Base-by-base conservation (phyloP, 1,140 invertebrate species). In the Euglossa dilemma region DNA sequence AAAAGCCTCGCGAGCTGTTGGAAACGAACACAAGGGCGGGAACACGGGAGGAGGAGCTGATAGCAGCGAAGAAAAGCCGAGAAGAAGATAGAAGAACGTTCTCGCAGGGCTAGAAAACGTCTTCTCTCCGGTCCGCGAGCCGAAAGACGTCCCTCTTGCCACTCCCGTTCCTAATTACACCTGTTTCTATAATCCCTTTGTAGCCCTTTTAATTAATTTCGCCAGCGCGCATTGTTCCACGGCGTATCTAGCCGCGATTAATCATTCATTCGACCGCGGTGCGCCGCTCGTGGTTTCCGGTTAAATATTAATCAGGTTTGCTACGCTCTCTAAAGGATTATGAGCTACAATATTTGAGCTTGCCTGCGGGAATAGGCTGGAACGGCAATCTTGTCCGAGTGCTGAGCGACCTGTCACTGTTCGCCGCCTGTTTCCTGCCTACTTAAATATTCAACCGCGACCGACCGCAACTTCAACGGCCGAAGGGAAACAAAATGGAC, bases 241-340 rank as follows among this genome's bases (percentile, higher is more conserved):
- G n/a, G 9, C 52, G 71, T 36, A 74, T 45, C 70, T 66, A 61
- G 50, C 43, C n/a, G 2, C 54, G 61, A 80, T 81, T 81, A 81
- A 75, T 81, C 71, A 75, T 75, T 66, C 71, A 64, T 73, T 64
- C 56, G 61, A 47, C 69, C 59, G 71, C 47, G 6, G 43, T 20
- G 59, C n/a, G 59, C 36, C 59, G 28, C 20, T 64, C 71, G 50
- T 36, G 71, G 71, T 45, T 66, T 45, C 71, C 61, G 71, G 36
- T 81, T 75, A 81, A 81, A 81, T 81, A 81, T 75, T 81, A 81
- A 81, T 81, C 71, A 43, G 70, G 59, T 74, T 80, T 52, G 28
- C 71, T 54, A 9, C 18, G 18, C n/a, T 47, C 61, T 36, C 11
- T n/a, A 16, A 56, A 75, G 43, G 80, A 75, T 81, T 75, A 81